These are phyloP conservation scores for Eupristina koningsbergeri DNA, from an alignment of 1,140 invertebrate genomes.

Conservation along the genomic window DNA sequence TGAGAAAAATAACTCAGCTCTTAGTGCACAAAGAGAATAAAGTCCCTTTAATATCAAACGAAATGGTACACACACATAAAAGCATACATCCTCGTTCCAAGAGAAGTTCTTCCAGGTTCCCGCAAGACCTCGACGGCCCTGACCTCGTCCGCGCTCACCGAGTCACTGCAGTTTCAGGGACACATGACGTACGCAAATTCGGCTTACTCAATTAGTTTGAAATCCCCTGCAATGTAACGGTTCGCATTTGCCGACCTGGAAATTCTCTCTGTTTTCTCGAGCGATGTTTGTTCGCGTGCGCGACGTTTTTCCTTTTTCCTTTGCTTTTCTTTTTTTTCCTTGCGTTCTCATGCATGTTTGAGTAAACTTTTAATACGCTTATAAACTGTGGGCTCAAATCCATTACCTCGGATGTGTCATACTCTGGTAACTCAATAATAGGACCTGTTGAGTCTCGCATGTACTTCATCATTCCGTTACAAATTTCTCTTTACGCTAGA, in stretches of 20 bases:
- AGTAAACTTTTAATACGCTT: background rate
- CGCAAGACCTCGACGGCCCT: slow-evolving; percentile 1
- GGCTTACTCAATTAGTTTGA: too few species aligned
- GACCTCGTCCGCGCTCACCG: slow-evolving; percentile 38
- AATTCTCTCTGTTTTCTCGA: too few species aligned
- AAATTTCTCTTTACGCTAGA: background rate
- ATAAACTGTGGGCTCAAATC: background rate
- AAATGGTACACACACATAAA: background rate
- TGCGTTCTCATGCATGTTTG: background rate
- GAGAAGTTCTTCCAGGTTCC: background rate
- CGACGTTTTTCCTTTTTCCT: background rate
- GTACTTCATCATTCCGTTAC: background rate
- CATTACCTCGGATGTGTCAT: background rate
- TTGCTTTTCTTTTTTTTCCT: background rate
- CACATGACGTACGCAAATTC: too few species aligned
- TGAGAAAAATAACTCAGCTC: too few species aligned
- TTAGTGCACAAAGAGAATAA: background rate
- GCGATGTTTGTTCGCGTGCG: too few species aligned
- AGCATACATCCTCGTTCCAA: background rate
- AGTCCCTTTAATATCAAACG: background rate
- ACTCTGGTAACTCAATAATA: background rate
- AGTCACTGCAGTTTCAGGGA: too few species aligned
- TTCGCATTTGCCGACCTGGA: too few species aligned
- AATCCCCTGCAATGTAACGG: too few species aligned
- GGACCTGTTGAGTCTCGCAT: background rate